Conservation (phyloP, 2,888 invertebrate genomes). For the Choristoneura rosaceana region DNA sequence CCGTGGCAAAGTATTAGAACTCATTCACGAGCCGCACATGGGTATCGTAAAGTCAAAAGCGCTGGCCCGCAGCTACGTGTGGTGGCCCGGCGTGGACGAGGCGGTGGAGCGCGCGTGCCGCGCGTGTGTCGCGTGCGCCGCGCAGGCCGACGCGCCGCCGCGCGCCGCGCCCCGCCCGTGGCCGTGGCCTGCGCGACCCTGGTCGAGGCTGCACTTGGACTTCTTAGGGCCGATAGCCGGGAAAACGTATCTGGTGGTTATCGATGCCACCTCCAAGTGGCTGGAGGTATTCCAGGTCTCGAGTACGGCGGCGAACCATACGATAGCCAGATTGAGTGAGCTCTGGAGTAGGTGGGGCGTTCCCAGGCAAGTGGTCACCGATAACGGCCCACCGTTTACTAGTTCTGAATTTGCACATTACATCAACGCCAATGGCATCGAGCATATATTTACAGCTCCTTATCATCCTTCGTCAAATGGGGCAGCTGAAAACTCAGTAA, state of each 20-base stretch:
- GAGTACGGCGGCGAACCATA: constrained; percentile 6
- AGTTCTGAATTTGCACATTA: constrained; percentile 5
- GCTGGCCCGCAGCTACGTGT: constrained; percentile 43
- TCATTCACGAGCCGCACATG: constrained; percentile 42
- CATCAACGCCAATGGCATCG: not conserved
- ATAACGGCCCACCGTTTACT: constrained; percentile 21
- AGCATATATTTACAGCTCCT: not conserved
- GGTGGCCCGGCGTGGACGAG: constrained; percentile 37
- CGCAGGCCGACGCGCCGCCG: constrained; percentile 39
- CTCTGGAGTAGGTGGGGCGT: constrained; percentile 14
- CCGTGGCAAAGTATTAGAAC: constrained; percentile 8
- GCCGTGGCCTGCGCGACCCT: constrained; percentile 28
- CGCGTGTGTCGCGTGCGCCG: constrained; percentile 36
- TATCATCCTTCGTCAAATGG: constrained; percentile 20
- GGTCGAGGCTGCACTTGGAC: constrained; percentile 36
- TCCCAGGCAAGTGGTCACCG: constrained; percentile 7
- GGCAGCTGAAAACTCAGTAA: constrained; percentile 8
- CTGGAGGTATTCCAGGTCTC: constrained; percentile 15
- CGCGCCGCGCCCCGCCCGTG: constrained; percentile 26
- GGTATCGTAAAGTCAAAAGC: constrained; percentile 43
- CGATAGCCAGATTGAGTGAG: constrained; percentile 7
- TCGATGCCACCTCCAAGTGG: constrained; percentile 38
- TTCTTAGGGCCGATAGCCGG: constrained; percentile 28
- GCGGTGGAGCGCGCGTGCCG: constrained; percentile 40
- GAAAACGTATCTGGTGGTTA: constrained; percentile 23